phyloP scores from a whole-genome alignment of 2,113 vertebrate species.

The Panthera tigris region DNA sequence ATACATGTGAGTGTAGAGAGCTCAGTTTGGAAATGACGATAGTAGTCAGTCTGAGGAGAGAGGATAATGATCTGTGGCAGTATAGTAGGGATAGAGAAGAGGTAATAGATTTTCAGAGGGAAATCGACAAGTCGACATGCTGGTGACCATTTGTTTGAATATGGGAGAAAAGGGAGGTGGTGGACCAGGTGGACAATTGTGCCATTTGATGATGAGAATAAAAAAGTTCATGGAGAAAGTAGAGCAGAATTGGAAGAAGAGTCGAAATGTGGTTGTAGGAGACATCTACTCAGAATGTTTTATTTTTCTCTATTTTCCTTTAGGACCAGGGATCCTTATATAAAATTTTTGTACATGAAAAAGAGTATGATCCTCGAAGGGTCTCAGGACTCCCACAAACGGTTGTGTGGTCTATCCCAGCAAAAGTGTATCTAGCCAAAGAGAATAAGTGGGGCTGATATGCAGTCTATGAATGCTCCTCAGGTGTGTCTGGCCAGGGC shows the following conservation, averaged over 20 bases:
- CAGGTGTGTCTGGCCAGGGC: background rate
- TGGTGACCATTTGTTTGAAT: background rate
- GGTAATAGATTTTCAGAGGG: background rate
- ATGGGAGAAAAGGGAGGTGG: background rate
- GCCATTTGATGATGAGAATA: background rate
- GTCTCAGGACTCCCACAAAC: background rate
- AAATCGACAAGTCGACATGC: background rate
- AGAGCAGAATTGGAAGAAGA: background rate
- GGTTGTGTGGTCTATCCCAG: background rate
- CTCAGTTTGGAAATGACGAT: background rate
- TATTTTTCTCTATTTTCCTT: slow-evolving; percentile 4
- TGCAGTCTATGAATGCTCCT: background rate
- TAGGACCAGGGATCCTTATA: background rate
- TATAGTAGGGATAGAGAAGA: background rate
- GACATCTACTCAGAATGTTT: background rate
- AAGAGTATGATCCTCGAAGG: background rate
- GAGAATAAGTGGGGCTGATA: background rate
- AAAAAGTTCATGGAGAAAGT: background rate
- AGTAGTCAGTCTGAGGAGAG: background rate
- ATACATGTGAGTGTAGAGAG: background rate
- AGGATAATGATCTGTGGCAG: no score
- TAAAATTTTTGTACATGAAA: background rate
- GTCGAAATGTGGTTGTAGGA: background rate
- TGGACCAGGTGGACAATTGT: background rate
- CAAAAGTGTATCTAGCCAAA: background rate